These are phyloP conservation scores for Hirundo rustica DNA, from an alignment of 2,797 vertebrate species.

Conservation along the genomic window DNA sequence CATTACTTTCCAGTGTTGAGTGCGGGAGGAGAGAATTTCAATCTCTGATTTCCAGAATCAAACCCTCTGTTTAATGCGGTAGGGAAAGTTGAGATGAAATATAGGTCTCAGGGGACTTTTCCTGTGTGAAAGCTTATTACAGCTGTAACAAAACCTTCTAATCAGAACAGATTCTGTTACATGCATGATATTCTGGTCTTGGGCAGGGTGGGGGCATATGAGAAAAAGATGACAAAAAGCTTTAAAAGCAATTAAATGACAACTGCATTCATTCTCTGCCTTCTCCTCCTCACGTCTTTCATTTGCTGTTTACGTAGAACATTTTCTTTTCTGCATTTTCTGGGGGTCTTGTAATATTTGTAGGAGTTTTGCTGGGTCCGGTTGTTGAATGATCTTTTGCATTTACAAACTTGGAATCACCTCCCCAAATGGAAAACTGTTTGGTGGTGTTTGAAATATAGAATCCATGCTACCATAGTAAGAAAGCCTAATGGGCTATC, in stretches of 20 bases:
- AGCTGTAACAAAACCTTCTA: slow-evolving; percentile 75
- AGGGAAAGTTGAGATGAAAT: slow-evolving; percentile 76
- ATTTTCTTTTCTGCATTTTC: background rate
- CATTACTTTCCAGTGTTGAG: slow-evolving; percentile 81
- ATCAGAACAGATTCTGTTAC: slow-evolving; percentile 71
- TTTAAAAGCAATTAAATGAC: slow-evolving; percentile 36
- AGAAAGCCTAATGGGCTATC: background rate
- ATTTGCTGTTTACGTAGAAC: background rate
- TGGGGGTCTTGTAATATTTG: background rate
- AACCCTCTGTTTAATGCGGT: slow-evolving; percentile 65
- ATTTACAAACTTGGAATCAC: slow-evolving; percentile 13
- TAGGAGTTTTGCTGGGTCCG: slow-evolving; percentile 12
- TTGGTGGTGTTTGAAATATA: slow-evolving; percentile 32
- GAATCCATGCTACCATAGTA: background rate
- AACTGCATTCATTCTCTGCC: background rate
- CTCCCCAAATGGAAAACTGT: background rate
- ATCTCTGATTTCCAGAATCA: slow-evolving; percentile 86
- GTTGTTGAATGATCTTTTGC: background rate
- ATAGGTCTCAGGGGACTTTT: slow-evolving; percentile 64
- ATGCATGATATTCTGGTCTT: slow-evolving; percentile 62
- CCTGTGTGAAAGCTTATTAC: slow-evolving; percentile 74
- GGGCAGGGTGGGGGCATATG: slow-evolving; percentile 13
- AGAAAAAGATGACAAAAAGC: slow-evolving; percentile 23
- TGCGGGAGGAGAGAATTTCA: slow-evolving; percentile 68
- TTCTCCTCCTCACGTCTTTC: background rate